Conservation (phyloP, 2,113 vertebrate genomes). For the Chloebia gouldiae region DNA sequence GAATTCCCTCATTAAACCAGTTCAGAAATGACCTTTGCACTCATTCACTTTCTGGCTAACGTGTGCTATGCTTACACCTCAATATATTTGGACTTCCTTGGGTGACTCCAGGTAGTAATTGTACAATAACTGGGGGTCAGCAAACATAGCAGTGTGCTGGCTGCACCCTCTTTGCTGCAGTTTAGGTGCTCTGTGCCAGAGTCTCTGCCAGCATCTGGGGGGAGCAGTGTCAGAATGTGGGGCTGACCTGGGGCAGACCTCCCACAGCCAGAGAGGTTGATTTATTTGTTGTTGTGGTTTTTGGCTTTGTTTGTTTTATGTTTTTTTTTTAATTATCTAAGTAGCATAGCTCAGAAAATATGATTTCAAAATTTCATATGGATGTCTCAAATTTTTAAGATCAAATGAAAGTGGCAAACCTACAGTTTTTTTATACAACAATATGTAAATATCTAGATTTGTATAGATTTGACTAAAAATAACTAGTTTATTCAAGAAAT, state of each 20-base stretch:
- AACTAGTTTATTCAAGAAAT: neutral
- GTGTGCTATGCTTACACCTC: rapidly evolving
- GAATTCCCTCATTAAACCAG: neutral
- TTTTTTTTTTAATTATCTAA: neutral
- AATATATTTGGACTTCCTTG: neutral
- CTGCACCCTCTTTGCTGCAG: neutral
- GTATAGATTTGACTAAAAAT: neutral
- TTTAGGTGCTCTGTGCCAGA: neutral
- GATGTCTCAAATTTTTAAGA: neutral
- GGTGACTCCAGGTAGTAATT: neutral
- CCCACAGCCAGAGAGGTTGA: neutral
- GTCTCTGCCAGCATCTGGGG: rapidly evolving
- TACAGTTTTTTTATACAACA: neutral
- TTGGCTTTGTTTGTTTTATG: too few relatives aligned
- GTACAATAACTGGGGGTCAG: rapidly evolving
- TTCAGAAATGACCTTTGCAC: neutral
- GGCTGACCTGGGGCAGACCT: neutral
- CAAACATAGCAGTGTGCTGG: rapidly evolving
- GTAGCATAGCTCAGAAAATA: neutral
- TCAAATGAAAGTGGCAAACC: neutral
- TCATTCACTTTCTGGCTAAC: rapidly evolving
- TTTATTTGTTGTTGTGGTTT: neutral
- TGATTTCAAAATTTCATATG: neutral
- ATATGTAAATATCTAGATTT: neutral
- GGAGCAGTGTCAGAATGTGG: rapidly evolving